A percentile compares a stretch with the other conserved stretches of the same genome.
phyloP scores from a whole-genome alignment of 2,113 vertebrate species.

The Panurus biarmicus region DNA sequence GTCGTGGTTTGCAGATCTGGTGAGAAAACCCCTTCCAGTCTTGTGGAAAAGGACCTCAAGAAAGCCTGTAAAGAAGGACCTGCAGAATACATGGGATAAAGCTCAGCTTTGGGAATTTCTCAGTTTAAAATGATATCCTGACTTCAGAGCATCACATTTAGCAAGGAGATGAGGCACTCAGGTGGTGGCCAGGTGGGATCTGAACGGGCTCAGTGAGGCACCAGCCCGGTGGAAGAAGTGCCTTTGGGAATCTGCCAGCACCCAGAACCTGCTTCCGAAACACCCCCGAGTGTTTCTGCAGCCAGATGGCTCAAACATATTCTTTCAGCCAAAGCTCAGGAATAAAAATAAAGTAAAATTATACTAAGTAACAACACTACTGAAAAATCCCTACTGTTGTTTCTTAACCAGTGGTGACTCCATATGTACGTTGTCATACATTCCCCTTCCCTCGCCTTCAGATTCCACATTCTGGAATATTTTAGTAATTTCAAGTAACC shows the following conservation, averaged over 20 bases:
- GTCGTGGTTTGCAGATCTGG: neutral
- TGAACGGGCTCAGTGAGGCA: accelerated
- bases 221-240: neutral
- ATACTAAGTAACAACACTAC: neutral
- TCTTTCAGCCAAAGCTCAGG: neutral
- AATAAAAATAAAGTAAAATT: neutral
- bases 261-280: neutral
- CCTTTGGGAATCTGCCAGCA: neutral
- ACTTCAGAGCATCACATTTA: neutral
- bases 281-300: neutral
- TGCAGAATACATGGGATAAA: neutral
- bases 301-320: neutral
- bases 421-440: neutral
- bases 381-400: neutral
- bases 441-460: neutral
- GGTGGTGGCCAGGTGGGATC: neutral
- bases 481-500: neutral
- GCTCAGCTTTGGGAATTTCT: neutral
- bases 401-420: neutral
- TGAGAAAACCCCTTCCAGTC: neutral
- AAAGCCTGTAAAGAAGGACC: neutral
- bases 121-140: neutral
- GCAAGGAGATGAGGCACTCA: neutral
- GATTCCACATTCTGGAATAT: neutral
- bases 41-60: neutral